Base-by-base conservation (phyloP, 1,140 invertebrate genomes). In the Grapholita molesta region DNA sequence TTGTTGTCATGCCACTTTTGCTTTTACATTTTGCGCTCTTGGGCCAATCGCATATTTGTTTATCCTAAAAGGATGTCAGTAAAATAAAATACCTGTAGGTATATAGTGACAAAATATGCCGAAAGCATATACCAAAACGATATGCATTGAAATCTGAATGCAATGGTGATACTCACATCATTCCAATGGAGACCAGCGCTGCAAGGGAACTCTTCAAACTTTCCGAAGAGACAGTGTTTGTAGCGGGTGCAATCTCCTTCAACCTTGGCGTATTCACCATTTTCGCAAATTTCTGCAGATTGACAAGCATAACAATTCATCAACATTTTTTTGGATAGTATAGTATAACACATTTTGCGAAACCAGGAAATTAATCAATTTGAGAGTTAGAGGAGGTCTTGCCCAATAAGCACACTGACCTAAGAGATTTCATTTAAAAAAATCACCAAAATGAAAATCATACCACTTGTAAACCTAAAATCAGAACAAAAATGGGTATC, bases 11-110 rank as follows among this genome's bases (percentile, higher is more conserved):
- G 21, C 75, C 71, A 61, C 81, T 79, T 4, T 77, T 70, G 21
- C 88, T 80, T 32, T 92, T 85, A 78, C 96, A 97, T 11, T 94
- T 93, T 0, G 95, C 95, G n/a, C 92, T 93, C 5, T 84, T 81
- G 0, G 96, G 96, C 96, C 96, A 97, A 73, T 97, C 96, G 76
- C 96, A 97, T 57, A 95, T 94, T 73, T 93, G 92, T 69, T 91
- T 90, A 5, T 91, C 86, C 89, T 91, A 66, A 52, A 80, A 80
- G 4, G 32, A 24, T 7, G 4, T 30, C 18, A n/a, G 7, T 30
- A n/a, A n/a, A n/a, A n/a, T n/a, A n/a, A n/a, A n/a, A n/a, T n/a
- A n/a, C n/a, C n/a, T n/a, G n/a, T n/a, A n/a, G n/a, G n/a, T n/a
- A n/a, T n/a, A n/a, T n/a, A n/a, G n/a, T n/a, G n/a, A n/a, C n/a